These are phyloP conservation scores for Gambusia affinis DNA, from an alignment of 2,113 vertebrate species.

Conservation along the genomic window DNA sequence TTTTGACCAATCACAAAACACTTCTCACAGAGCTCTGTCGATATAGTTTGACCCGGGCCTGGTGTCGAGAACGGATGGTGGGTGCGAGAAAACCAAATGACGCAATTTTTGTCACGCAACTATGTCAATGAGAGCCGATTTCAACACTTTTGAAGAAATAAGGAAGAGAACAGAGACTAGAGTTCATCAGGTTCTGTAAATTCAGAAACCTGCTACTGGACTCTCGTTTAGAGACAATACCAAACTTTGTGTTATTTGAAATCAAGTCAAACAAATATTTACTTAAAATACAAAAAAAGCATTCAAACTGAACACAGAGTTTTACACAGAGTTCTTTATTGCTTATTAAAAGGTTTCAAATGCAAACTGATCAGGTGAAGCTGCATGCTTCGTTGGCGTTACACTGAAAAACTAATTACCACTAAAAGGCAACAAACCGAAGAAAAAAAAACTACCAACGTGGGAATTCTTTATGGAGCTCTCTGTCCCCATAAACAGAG, in stretches of 20 bases:
- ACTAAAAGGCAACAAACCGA: no score
- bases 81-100: no score
- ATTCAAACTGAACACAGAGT: background rate
- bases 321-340: background rate
- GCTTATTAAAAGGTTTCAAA: background rate
- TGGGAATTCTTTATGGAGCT: background rate
- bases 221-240: background rate
- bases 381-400: background rate
- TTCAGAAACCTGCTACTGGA: background rate
- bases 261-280: background rate
- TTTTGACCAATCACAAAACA: no score
- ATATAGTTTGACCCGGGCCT: no score
- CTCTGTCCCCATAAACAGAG: background rate
- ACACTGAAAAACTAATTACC: background rate
- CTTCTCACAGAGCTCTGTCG: no score
- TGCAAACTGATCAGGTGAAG: background rate
- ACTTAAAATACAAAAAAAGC: background rate
- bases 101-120: no score
- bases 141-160: no score
- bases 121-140: no score
- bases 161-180: no score
- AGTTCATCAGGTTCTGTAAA: background rate
- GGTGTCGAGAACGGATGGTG: no score
- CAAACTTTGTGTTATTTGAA: background rate
- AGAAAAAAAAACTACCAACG: background rate